These are phyloP conservation scores for Cataglyphis albicans DNA, from an alignment of 2,888 invertebrate genomes.

Conservation along the genomic window DNA sequence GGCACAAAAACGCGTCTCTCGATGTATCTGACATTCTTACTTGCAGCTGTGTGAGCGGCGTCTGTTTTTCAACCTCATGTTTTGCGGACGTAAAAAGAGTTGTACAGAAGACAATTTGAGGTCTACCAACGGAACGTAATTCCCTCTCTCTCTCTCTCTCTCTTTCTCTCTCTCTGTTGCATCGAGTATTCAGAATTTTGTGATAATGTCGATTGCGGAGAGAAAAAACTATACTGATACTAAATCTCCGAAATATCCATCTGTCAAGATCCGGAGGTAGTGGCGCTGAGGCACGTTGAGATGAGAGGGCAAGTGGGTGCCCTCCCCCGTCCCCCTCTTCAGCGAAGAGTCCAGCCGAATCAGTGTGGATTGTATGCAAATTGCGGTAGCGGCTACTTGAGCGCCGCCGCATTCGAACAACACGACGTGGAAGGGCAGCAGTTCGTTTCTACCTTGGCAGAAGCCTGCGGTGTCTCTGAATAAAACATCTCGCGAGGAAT, in stretches of 20 bases:
- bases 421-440: conserved; percentile 71
- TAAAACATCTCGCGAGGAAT: conserved; percentile 85
- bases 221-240: background rate
- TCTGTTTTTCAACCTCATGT: conserved; percentile 43
- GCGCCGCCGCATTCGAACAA: conserved; percentile 79
- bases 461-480: conserved; percentile 84
- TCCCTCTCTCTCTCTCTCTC: background rate
- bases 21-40: conserved; percentile 30
- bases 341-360: conserved; percentile 71
- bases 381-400: conserved; percentile 85
- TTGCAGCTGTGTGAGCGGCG: conserved; percentile 20
- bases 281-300: conserved; percentile 10
- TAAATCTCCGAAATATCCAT: background rate
- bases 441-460: conserved; percentile 74
- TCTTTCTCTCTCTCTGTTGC: background rate
- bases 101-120: conserved; percentile 22
- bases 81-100: conserved; percentile 26
- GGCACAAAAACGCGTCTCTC: conserved; percentile 44
- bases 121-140: background rate
- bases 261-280: background rate
- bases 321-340: conserved; percentile 29
- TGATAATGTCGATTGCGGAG: background rate
- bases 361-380: conserved; percentile 85
- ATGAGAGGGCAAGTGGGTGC: conserved; percentile 59
- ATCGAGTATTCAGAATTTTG: conserved; percentile 1